Percentiles rank a stretch among this genome's conserved stretches.
Evolutionary conservation across 2,113 vertebrate species (phyloP).

Genomic region (Lycaon pictus): DNA sequence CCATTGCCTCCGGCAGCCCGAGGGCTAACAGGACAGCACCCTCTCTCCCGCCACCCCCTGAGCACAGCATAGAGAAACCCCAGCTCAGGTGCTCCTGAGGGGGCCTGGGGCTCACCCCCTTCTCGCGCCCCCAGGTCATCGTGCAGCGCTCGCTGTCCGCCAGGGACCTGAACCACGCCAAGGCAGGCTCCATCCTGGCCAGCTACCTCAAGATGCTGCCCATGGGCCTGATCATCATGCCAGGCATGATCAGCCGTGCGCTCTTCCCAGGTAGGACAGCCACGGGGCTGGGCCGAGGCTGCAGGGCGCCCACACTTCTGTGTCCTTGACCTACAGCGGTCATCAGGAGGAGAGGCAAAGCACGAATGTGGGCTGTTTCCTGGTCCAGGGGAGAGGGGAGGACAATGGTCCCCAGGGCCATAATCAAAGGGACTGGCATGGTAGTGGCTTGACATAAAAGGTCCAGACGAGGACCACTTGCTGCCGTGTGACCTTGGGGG

Average conservation of each 20-base stretch:
- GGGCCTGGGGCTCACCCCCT: background rate
- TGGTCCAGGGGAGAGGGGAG: fast-evolving
- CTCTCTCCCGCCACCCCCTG: background rate
- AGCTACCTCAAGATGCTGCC: constrained; percentile 96
- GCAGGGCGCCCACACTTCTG: background rate
- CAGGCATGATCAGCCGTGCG: constrained; percentile 96
- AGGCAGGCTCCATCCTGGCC: constrained; percentile 94
- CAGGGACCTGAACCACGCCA: constrained; percentile 94
- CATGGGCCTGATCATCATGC: constrained; percentile 94
- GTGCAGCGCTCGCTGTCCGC: constrained; percentile 95
- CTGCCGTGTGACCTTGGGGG: background rate
- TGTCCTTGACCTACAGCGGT: background rate
- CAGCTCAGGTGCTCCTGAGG: fast-evolving
- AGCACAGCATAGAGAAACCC: background rate
- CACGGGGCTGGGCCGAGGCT: fast-evolving
- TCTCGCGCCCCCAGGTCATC: constrained; percentile 88
- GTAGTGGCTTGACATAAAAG: background rate
- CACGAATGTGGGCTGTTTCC: fast-evolving
- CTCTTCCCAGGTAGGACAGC: constrained; percentile 93
- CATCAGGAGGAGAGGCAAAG: background rate
- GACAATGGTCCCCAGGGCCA: background rate
- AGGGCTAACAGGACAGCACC: too few relatives aligned
- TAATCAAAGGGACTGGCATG: background rate
- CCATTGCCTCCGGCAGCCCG: background rate
- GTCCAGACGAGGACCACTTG: background rate